Base-by-base conservation (phyloP, 2,797 vertebrate genomes). In the Holocentrus rufus region DNA sequence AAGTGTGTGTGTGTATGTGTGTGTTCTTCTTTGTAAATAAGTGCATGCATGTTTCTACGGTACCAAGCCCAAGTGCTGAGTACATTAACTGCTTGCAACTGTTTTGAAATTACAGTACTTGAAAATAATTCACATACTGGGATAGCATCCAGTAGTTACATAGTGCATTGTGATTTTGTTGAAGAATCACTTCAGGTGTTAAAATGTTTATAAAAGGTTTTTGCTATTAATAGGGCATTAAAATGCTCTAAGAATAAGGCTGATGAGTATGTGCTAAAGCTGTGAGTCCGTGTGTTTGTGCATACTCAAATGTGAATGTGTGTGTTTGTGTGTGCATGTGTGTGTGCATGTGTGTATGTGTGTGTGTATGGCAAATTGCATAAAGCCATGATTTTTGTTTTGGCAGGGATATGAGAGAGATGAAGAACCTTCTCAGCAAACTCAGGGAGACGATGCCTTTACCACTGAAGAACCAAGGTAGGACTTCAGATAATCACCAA, bases 361-460 rank as follows among this genome's bases (percentile, higher is more conserved):
- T 23, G 20, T 49, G 39, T 34, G n/a, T 27, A 27, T 27, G 2
- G 25, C 25, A 27, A 20, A 75, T 10, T 34, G n/a, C 36, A 65
- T 50, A 7, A 65, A 31, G 9, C n/a, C 27, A 13, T 5, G 30
- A 13, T 83, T 71, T 83, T 36, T 89, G 46, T 91, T 82, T 87
- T 88, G 90, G 78, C 91, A 99, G 97, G 92, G 97, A 99, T 85
- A 98, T 99, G 96, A 94, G 95, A 91, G 97, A 98, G 93, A 99
- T 99, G 97, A 99, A 99, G 95, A 98, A 98, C 86, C 97, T 99
- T 94, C 95, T 99, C 93, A 99, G 96, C 93, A 98, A 98, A 98
- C 97, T 99, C 96, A 99, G 97, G 97, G 97, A 98, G 94, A 97
- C 97, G 85, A 98, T 99, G 97, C 97, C 97, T 97, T 96, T 99